Percentiles rank a stretch among this genome's conserved stretches.
Evolutionary conservation across 2,113 vertebrate genomes (phyloP).

Genomic region (cattle (Bos taurus)): DNA sequence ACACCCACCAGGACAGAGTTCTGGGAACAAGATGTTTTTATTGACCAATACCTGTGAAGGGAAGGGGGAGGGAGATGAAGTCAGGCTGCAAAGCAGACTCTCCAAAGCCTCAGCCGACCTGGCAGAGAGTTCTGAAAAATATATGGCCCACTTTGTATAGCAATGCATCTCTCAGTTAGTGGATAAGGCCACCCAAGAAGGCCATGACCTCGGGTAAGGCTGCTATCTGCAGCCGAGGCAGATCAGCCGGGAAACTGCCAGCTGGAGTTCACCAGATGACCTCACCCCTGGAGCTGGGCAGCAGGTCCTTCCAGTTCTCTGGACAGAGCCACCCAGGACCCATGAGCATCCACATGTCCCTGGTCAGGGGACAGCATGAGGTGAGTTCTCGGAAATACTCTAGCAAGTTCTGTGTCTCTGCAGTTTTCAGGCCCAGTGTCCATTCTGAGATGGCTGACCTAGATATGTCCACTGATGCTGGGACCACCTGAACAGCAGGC

Average conservation of each 20-base stretch:
- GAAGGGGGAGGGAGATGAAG: background rate
- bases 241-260: background rate
- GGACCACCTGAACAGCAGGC: background rate
- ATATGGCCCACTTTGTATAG: too few relatives aligned
- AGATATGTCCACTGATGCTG: background rate
- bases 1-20: background rate
- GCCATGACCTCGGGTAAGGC: background rate
- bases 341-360: background rate
- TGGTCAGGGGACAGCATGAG: background rate
- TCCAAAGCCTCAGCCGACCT: background rate
- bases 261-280: background rate
- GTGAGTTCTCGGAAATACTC: background rate
- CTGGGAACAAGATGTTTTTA: background rate
- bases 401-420: background rate
- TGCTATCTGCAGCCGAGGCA: background rate
- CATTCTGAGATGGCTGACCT: background rate
- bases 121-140: background rate
- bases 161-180: background rate
- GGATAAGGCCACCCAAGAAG: background rate
- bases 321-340: background rate
- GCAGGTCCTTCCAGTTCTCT: background rate
- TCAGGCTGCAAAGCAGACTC: background rate
- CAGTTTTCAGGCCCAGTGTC: background rate
- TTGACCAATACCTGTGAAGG: background rate
- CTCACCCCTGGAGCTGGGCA: background rate